These are phyloP conservation scores for Cheilosia urbana DNA, from an alignment of 2,888 invertebrate genomes.

Conservation along the genomic window DNA sequence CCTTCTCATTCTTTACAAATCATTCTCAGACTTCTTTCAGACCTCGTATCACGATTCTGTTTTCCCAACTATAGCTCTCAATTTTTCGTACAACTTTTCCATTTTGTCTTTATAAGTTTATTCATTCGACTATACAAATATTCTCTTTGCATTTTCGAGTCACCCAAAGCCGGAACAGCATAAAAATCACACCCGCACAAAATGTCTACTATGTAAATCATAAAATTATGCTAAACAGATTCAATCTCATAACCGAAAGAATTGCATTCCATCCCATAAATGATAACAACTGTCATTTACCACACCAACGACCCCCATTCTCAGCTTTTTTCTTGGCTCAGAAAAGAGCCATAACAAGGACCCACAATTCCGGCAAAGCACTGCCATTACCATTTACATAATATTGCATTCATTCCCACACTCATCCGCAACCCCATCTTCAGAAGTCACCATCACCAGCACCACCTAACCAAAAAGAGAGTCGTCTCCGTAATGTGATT, in stretches of 20 bases:
- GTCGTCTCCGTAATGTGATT: conserved; percentile 67
- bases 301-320: conserved; percentile 15
- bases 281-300: conserved; percentile 70
- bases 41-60: too few relatives aligned
- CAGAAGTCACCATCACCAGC: not conserved
- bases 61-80: not conserved
- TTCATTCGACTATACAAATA: not conserved
- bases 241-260: conserved; percentile 69
- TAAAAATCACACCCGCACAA: conserved; percentile 53
- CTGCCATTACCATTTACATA: conserved; percentile 71
- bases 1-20: too few relatives aligned
- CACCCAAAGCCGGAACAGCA: conserved; percentile 11
- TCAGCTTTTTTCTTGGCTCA: conserved; percentile 3
- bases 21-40: too few relatives aligned
- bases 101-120: not conserved
- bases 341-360: conserved; percentile 29
- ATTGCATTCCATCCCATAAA: conserved; percentile 70
- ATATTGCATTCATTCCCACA: conserved; percentile 69
- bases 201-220: conserved; percentile 42
- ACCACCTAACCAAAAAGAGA: conserved; percentile 6
- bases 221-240: conserved; percentile 72
- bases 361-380: conserved; percentile 39
- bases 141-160: conserved; percentile 45
- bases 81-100: not conserved
- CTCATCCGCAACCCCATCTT: conserved; percentile 18